Base-by-base conservation (phyloP, 2,797 vertebrate genomes). In the Propithecus deckenii region DNA sequence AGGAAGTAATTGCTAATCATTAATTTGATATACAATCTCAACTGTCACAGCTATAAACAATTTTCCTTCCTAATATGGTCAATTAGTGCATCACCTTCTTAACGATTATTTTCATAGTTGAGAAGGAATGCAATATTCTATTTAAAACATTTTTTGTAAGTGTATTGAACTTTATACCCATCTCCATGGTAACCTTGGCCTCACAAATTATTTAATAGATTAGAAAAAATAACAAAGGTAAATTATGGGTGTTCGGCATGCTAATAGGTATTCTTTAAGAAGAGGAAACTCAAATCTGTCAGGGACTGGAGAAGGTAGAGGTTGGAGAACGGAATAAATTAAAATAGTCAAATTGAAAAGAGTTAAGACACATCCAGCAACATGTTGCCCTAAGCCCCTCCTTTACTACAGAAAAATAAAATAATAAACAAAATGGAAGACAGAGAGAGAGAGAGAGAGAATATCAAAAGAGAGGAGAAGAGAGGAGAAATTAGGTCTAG, bases 11-110 rank as follows among this genome's bases (percentile, higher is more conserved):
- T 87, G 43, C 14, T 81, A 55, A 88, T 87, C 63, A 50, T 93
- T 89, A 92, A 35, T 95, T 80, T 95, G 38, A 93, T 84, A 17
- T 10, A 80, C 48, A 93, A 74, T 76, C 48, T 94, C 72, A 93
- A 81, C 65, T 67, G 4, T 89, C 46, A 61, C 11, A 61, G 8
- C 46, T 72, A 50, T 91, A 94, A 90, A 85, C 74, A 67, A 90
- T 86, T 46, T 23, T 94, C 48, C 28, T 55, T 69, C 18, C 30
- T 32, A 28, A 50, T 65, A 63, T 55, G 12, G 5, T 38, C 85
- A 81, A 61, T 85, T 80, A 87, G 38, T 67, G 4, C 2, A 57
- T 63, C 85, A 22, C 0, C 30, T 4, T 75, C 20, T 65, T 78
- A 71, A 80, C 59, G 35, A 71, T 74, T n/a, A 80, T 81, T 93